These are phyloP conservation scores for Leptinotarsa tumamoca DNA, from an alignment of 2,888 invertebrate species.

Conservation along the genomic window DNA sequence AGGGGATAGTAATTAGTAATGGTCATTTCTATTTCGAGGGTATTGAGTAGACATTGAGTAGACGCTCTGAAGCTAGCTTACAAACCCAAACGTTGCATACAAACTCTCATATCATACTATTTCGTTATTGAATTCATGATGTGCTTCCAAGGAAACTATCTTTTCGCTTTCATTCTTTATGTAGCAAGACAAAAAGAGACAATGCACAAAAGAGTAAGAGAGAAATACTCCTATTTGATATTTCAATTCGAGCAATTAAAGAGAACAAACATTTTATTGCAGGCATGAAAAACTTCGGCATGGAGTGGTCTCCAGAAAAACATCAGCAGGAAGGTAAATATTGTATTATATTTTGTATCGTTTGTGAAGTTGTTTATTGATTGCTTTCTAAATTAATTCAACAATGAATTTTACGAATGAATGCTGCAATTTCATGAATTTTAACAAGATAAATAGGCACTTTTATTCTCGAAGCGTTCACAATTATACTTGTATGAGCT, in stretches of 20 bases:
- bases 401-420: not conserved
- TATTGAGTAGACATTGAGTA: too few species aligned
- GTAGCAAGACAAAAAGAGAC: not conserved
- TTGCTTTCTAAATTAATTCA: not conserved
- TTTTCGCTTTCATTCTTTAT: not conserved
- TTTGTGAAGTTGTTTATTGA: not conserved
- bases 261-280: not conserved
- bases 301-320: constrained; percentile 54
- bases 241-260: not conserved
- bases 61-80: too few species aligned
- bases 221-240: not conserved
- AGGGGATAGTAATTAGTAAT: too few species aligned
- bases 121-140: too few species aligned
- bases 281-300: constrained; percentile 32
- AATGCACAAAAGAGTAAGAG: not conserved
- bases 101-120: too few species aligned
- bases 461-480: too few species aligned
- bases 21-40: too few species aligned
- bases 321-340: constrained; percentile 46
- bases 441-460: too few species aligned
- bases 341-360: not conserved
- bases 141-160: too few species aligned
- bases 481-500: not conserved
- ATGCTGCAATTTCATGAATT: not conserved
- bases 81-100: too few species aligned